Evolutionary conservation across 1,140 invertebrate genomes (phyloP), one percentile per base, ranked within the genome.

Genomic region (Oreohelix idahoensis): DNA sequence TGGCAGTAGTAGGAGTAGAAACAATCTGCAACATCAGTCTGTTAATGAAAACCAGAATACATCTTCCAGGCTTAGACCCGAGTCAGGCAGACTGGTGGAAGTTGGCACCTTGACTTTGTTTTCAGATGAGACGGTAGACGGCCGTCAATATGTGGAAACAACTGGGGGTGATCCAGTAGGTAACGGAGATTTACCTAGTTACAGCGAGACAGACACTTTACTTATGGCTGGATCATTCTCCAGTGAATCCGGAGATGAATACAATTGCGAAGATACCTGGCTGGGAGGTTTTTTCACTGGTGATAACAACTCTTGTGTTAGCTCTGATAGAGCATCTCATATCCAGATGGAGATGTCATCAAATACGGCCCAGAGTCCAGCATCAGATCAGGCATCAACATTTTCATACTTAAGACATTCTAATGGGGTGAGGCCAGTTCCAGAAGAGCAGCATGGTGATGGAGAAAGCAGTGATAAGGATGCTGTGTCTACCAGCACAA

Each of bases 91-190:
- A 32, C 17, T 77, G 10, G 15, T 5, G 13, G 75, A 77, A 10
- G n/a, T 77, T 77, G 75, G 49, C 15, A 53, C 20, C 26, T 58
- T 77, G 32, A 1, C 20, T 15, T 53, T 77, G 29, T 45, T 77
- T n/a, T 23, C 45, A 49, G 63, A 69, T n/a, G 58, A 1, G 10
- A 29, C 20, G 29, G 53, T 10, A 51, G 49, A 26, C 17, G 39
- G 0, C n/a, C 1, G 1, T 35, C 29, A 29, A 17, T 20, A 29
- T 11, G 26, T 36, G 8, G 45, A 69, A 53, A 23, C 36, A 11
- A 17, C 58, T 1, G 75, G 35, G 23, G 5, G 29, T 32, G 63
- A 66, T 8, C n/a, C 1, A 35, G 32, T 5, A 66, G 29, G 29
- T 66, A 23, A 66, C 29, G 32, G n/a, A 53, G 39, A 76, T 17